Conservation (phyloP, 2,888 invertebrate species). For the Strigamia maritima region DNA sequence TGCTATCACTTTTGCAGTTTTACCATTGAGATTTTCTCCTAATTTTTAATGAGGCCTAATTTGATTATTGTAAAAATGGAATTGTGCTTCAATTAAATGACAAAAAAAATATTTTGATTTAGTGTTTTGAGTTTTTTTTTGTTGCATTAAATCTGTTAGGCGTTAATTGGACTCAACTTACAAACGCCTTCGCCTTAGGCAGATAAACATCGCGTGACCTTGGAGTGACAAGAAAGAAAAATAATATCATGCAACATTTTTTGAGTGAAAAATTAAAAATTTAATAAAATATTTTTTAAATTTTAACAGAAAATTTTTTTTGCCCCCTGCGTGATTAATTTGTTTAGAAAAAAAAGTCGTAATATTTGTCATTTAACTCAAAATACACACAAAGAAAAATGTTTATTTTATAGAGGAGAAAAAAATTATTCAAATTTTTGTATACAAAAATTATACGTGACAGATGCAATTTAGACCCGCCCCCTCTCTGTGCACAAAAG, state of each 20-base stretch:
- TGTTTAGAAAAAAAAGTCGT: neutral
- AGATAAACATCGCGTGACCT: slow-evolving; percentile 34
- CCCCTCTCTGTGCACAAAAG: slow-evolving; percentile 24
- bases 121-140: neutral
- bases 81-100: neutral
- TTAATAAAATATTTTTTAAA: neutral
- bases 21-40: neutral
- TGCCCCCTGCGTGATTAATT: neutral
- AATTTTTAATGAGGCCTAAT: neutral
- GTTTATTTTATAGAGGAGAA: neutral
- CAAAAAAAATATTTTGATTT: neutral
- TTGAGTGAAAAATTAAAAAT: slow-evolving; percentile 1
- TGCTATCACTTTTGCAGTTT: neutral
- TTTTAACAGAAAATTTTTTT: no score
- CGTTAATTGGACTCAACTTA: slow-evolving; percentile 34
- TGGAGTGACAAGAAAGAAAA: neutral
- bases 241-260: slow-evolving; percentile 17
- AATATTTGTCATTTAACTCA: neutral
- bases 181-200: slow-evolving; percentile 31
- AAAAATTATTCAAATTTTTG: slow-evolving; percentile 24
- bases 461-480: slow-evolving; percentile 23
- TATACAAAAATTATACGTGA: slow-evolving; percentile 30
- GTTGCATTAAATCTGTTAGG: slow-evolving; percentile 2
- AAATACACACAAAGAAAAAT: neutral
- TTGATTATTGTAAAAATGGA: neutral